Evolutionary conservation across 2,797 vertebrate species (phyloP).

Genomic region (Pelodytes ibericus): DNA sequence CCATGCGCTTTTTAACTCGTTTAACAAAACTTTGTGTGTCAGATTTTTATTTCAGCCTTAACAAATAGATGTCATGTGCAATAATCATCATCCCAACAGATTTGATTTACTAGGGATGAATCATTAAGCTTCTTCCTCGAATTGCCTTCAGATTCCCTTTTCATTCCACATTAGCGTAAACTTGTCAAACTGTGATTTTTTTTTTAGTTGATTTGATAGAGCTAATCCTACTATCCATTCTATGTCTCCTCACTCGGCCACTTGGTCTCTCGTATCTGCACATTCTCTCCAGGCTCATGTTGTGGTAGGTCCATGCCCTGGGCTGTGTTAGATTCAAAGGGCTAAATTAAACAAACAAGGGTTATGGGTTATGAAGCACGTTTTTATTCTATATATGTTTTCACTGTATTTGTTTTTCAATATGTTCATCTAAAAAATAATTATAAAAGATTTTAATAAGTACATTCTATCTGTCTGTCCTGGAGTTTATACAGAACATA

Average conservation of each 20-base stretch:
- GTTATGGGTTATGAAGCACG: too few relatives aligned
- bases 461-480: too few relatives aligned
- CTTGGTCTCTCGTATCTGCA: too few relatives aligned
- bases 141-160: background rate
- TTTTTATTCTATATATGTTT: too few relatives aligned
- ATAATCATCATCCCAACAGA: background rate
- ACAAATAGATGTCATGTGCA: background rate
- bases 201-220: background rate
- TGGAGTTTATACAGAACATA: too few relatives aligned
- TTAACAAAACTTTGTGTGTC: background rate
- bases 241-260: background rate
- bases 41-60: background rate
- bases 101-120: background rate
- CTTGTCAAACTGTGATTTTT: background rate
- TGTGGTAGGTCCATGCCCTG: background rate
- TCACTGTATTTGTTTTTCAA: too few relatives aligned
- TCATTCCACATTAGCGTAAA: background rate
- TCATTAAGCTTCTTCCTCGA: background rate
- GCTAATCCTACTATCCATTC: background rate
- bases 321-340: too few relatives aligned
- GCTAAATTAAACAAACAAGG: too few relatives aligned
- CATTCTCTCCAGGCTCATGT: background rate
- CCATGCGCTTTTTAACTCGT: conserved; percentile 2
- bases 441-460: too few relatives aligned
- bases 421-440: too few relatives aligned